Evolutionary conservation across 2,797 vertebrate species (phyloP), one percentile per base, ranked within the genome.

Genomic region (Perodicticus potto): DNA sequence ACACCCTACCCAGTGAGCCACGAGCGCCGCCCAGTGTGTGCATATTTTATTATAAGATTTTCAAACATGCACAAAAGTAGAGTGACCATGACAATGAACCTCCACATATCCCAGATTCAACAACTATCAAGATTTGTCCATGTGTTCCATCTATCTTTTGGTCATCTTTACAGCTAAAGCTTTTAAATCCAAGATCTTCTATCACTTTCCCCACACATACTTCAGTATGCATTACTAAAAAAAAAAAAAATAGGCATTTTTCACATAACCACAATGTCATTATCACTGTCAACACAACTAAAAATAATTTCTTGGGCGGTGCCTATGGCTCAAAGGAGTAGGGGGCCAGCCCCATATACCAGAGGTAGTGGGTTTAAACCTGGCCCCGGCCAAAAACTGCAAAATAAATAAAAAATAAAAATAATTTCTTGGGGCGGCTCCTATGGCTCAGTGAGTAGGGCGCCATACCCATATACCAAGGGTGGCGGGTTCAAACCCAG

Each of bases 21-120:
- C 13, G 13, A 14, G 49, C 49, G 14, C 49, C 13, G 49, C 49
- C 49, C 49, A 14, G 29, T 53, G 22, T 61, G 6, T 45, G 12
- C 8, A 37, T 63, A 86, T 86, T 94, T 94, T 90, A 89, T 59
- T 55, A 86, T 72, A 92, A 96, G 53, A 49, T 40, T 91, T 89
- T 89, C 45, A 84, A 78, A 96, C 37, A 85, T 37, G 53, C 25
- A 83, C 10, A 73, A 90, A 86, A 82, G 19, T 45, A 95, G 77
- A 87, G 45, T 53, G 14, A 53, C 43, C 14, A 63, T 37, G n/a
- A 73, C 14, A 96, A 32, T 29, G 63, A 87, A 61, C 16, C 25
- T 5, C 81, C 43, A 93, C 25, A 70, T 65, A 88, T 11, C 3
- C 22, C 45, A 86, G 55, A 94, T 43, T 78, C 32, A 91, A 85